Base-by-base conservation (phyloP, 2,888 invertebrate species). In the Listrodromus nycthemerus region DNA sequence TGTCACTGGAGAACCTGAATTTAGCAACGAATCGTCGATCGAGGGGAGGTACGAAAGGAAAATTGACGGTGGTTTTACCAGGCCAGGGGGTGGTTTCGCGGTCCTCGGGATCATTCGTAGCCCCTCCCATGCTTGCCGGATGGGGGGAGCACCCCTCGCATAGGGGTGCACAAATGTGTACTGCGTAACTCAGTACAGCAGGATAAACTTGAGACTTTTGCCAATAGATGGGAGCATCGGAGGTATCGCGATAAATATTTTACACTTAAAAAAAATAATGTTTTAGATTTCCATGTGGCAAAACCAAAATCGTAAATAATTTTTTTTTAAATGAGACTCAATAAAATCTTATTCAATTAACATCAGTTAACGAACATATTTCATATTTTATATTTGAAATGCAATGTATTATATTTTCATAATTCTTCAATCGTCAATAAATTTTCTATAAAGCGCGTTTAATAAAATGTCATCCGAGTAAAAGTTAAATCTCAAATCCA, bases 141-240 rank as follows among this genome's bases (percentile, higher is more conserved):
- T 4, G 70, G n/a, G 27, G 89, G 87, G 86, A 82, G 88, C 88
- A 88, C 85, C 82, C 85, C 82, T 81, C 83, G 71, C 84, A 83
- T 85, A 91, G 90, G 91, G 92, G 88, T 91, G 90, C 77, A 89
- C 90, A 91, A 91, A 90, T 73, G 45, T 75, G 37, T 70, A 13
- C 37, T 41, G 16, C 76, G 37, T 19, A 67, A 82, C 30, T 52
- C 67, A 76, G 66, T 41, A 48, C 89, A 88, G 86, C 66, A 75
- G 78, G 75, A 69, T 55, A 77, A 78, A 84, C 88, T 92, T 91
- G 85, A 50, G 66, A 61, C 80, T 82, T 88, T 87, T 84, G 73
- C 88, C 90, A 87, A 85, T 83, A 90, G 92, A 92, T 92, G 92
- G 89, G 19, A 71, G 71, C 21, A 27, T 55, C 19, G 65, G 69